phyloP scores from a whole-genome alignment of 2,113 vertebrate species.

The Verasper variegatus region DNA sequence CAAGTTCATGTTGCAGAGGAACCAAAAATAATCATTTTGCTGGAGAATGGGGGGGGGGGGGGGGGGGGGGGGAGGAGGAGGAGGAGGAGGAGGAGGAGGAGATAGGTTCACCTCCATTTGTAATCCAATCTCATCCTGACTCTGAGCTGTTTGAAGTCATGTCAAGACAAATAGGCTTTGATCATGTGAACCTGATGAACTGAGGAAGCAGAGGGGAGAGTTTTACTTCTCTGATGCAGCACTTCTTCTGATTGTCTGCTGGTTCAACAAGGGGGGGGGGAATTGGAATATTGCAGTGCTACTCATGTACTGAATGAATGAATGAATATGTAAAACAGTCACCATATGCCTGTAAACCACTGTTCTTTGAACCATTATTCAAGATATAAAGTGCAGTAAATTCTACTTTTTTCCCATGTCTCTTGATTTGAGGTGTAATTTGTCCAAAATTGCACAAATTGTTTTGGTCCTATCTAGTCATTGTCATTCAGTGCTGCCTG shows the following conservation, averaged over 20 bases:
- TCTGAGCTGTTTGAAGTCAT: slow-evolving; percentile 84
- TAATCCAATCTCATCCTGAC: slow-evolving; percentile 80
- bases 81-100: no score
- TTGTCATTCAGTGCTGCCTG: no score
- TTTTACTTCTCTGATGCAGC: slow-evolving; percentile 29
- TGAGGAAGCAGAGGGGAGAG: slow-evolving; percentile 45
- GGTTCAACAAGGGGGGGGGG: no score
- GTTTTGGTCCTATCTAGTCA: slow-evolving; percentile 1
- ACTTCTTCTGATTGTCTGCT: slow-evolving; percentile 9
- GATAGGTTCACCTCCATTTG: slow-evolving; percentile 66
- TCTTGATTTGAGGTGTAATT: slow-evolving; percentile 22
- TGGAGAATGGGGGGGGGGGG: slow-evolving; percentile 32
- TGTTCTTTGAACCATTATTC: neutral
- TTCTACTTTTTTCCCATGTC: no score
- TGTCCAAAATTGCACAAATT: neutral
- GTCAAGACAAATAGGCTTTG: slow-evolving; percentile 80
- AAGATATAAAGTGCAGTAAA: no score
- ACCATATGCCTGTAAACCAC: no score
- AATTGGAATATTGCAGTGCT: neutral
- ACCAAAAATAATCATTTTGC: slow-evolving; percentile 70
- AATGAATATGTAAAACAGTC: no score
- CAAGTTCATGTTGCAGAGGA: slow-evolving; percentile 50
- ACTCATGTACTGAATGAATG: neutral
- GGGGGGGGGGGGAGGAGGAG: slow-evolving; percentile 30
- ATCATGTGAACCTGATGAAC: slow-evolving; percentile 81